Conservation (phyloP, 2,797 vertebrate species). For the Typhlichthys eigenmanni region DNA sequence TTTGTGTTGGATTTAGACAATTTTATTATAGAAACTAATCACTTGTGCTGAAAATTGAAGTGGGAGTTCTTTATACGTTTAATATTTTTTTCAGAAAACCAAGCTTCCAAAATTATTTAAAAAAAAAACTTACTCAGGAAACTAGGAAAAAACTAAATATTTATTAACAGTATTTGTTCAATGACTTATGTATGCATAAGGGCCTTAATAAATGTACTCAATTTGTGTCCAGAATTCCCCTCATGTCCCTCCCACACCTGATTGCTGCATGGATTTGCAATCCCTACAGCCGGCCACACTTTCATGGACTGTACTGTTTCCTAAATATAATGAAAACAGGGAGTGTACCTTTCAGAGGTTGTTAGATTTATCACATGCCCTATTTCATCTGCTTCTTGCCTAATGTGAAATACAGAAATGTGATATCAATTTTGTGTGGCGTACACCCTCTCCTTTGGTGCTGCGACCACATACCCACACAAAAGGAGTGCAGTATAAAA, state of each 20-base stretch:
- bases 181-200: slow-evolving; percentile 10
- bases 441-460: slow-evolving; percentile 30
- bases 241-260: too few species aligned
- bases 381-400: slow-evolving; percentile 28
- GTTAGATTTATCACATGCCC: slow-evolving; percentile 29
- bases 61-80: slow-evolving; percentile 24
- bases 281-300: too few species aligned
- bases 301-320: too few species aligned
- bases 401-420: slow-evolving; percentile 27
- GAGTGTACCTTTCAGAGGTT: slow-evolving; percentile 22
- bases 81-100: slow-evolving; percentile 39
- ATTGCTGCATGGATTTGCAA: too few species aligned
- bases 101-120: slow-evolving; percentile 20
- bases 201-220: slow-evolving; percentile 16
- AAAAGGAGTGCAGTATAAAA: slow-evolving; percentile 46
- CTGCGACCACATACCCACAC: slow-evolving; percentile 37
- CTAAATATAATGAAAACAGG: too few species aligned
- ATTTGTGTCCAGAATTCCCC: not conserved
- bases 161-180: slow-evolving; percentile 29
- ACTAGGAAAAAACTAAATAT: not conserved
- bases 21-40: slow-evolving; percentile 55
- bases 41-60: slow-evolving; percentile 36
- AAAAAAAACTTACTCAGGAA: slow-evolving; percentile 30
- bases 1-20: slow-evolving; percentile 51
- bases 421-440: slow-evolving; percentile 33